Base-by-base conservation (phyloP, 2,797 vertebrate genomes). In the Sebastes kiyomatsui region DNA sequence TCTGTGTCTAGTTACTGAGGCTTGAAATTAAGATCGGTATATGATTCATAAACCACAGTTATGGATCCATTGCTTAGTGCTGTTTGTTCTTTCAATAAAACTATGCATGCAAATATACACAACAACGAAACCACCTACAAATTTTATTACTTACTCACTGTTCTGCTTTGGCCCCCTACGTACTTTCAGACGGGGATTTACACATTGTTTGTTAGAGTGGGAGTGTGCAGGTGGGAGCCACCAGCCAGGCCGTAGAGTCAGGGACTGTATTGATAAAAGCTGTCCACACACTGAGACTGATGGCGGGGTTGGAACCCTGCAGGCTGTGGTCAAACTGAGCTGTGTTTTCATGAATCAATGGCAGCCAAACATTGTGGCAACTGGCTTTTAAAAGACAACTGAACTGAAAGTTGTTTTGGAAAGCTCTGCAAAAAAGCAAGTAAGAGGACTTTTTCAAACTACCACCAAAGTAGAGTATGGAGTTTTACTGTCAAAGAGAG, bases 41-140 rank as follows among this genome's bases (percentile, higher is more conserved):
- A 85, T 89, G 86, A 90, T 87, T 90, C 88, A 88, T 86, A 88
- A 90, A 92, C 79, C 83, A 72, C 79, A 67, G 75, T 52, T 77
- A 89, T 84, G 70, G 72, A 73, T 81, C 33, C n/a, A 79, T 75
- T 80, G 46, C 75, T 87, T 60, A n/a, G 77, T 42, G 77, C 72
- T 75, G 80, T 87, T 82, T 85, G 79, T 87, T 82, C 83, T 88
- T 84, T 86, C 85, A 86, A 83, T 90, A 85, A 86, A 83, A 80
- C 66, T 33, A 70, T 68, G 71, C 75, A 84, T 70, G 77, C 65
- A 81, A 78, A 80, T 84, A 75, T 67, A 81, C 64, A 79, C 56
- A 75, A 60, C 22, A 60, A 66, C 65, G 77, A 62, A 80, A 81
- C 81, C 80, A 27, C 74, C 75, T 70, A 82, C 79, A 72, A 79